phyloP scores from a whole-genome alignment of 2,797 vertebrate genomes.

The Tauraco hartlaubi region DNA sequence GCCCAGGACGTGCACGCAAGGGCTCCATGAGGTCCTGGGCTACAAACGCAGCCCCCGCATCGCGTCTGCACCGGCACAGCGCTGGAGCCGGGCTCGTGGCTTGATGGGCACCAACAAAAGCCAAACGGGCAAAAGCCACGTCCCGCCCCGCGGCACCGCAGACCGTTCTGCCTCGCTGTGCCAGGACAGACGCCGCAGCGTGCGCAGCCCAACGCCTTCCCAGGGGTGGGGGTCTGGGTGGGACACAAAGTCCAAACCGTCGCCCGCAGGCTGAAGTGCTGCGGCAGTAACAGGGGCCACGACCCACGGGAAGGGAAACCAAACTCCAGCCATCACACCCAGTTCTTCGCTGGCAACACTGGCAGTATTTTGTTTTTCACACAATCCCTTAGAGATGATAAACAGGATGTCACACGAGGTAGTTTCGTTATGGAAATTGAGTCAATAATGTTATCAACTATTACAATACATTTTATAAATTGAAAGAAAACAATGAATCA shows the following conservation, averaged over 20 bases:
- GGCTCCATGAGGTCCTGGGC: not conserved
- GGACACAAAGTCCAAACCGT: not conserved
- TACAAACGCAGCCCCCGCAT: not conserved
- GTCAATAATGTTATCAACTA: conserved; percentile 87
- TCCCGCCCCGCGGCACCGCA: not conserved
- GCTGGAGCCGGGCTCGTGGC: not conserved
- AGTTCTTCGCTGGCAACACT: conserved; percentile 17
- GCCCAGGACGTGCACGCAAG: accelerated
- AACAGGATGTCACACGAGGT: conserved; percentile 93
- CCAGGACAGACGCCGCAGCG: accelerated
- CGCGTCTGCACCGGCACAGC: not conserved
- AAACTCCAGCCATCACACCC: conserved; percentile 13
- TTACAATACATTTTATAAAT: conserved; percentile 83
- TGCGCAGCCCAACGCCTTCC: not conserved
- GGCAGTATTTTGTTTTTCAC: conserved; percentile 81
- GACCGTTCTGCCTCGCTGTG: not conserved
- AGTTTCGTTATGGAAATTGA: conserved; percentile 92
- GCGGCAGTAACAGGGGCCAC: not conserved
- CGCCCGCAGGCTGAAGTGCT: not conserved
- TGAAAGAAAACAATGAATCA: conserved; percentile 78
- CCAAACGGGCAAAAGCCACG: not conserved
- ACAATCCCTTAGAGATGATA: conserved; percentile 82
- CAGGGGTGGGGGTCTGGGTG: accelerated
- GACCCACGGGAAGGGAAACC: conserved; percentile 12
- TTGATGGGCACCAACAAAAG: not conserved